Evolutionary conservation across 1,140 invertebrate genomes (phyloP).

Genomic region (Panonychus citri): DNA sequence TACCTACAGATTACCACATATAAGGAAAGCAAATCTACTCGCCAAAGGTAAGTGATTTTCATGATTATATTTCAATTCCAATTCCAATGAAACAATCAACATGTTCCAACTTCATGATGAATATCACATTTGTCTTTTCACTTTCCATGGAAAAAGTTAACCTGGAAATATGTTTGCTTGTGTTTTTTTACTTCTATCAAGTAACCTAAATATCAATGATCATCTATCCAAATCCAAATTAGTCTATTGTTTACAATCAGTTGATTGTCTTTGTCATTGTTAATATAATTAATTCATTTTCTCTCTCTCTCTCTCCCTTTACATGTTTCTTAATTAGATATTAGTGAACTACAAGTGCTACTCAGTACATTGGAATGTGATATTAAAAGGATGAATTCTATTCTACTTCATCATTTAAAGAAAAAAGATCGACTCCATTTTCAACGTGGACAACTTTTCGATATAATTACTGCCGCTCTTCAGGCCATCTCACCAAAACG

Average conservation of each 20-base stretch:
- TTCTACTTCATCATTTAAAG: not conserved
- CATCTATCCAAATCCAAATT: no score
- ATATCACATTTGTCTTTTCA: not conserved
- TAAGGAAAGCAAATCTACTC: not conserved
- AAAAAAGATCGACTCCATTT: not conserved
- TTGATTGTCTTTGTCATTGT: not conserved
- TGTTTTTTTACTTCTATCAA: no score
- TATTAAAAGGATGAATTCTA: not conserved
- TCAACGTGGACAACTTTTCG: not conserved
- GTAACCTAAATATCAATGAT: no score
- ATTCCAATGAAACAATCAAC: not conserved
- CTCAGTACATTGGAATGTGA: not conserved
- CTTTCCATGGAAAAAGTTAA: not conserved
- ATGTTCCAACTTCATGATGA: not conserved
- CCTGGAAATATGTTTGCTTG: not conserved
- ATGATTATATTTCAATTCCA: not conserved
- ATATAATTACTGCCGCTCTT: constrained; percentile 1
- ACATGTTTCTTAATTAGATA: not conserved
- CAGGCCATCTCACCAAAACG: constrained; percentile 1
- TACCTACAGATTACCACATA: not conserved
- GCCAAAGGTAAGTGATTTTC: not conserved
- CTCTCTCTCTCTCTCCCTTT: not conserved
- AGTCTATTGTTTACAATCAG: no score
- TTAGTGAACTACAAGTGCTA: not conserved
- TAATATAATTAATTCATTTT: not conserved